A percentile compares a stretch with the other conserved stretches of the same genome.
Conservation (phyloP, 2,113 vertebrate genomes). For the Trochalopteron elliotii region DNA sequence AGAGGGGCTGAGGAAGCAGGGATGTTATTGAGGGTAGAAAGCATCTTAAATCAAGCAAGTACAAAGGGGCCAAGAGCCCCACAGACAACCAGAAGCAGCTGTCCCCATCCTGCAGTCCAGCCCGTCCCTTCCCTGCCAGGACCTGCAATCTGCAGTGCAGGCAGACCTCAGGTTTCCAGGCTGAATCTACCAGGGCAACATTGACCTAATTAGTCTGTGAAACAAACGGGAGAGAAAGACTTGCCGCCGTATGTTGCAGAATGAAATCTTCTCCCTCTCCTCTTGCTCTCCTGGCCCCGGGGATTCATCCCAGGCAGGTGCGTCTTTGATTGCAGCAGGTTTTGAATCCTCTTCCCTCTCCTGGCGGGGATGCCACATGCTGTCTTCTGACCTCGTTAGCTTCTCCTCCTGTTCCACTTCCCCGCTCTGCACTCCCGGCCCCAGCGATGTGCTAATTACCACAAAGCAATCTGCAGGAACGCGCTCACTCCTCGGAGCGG, state of each 20-base stretch:
- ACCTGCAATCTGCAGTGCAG: neutral
- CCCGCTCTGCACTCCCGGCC: neutral
- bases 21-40: neutral
- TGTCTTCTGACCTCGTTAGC: conserved; percentile 65
- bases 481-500: fast-evolving
- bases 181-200: neutral
- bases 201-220: conserved; percentile 52
- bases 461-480: conserved; percentile 33
- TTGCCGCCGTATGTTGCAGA: neutral
- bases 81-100: fast-evolving
- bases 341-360: conserved; percentile 40
- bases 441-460: conserved; percentile 35
- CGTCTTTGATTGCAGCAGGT: conserved; percentile 41
- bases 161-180: neutral
- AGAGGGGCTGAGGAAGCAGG: neutral
- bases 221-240: neutral
- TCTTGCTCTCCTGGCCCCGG: neutral
- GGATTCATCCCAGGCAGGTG: conserved; percentile 51
- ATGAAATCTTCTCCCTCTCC: neutral
- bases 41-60: neutral
- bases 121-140: neutral
- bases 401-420: conserved; percentile 60
- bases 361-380: conserved; percentile 43
- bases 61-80: neutral
- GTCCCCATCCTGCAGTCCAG: neutral